These are phyloP conservation scores for Pseudoatta argentina DNA, from an alignment of 1,140 invertebrate genomes.

Conservation along the genomic window DNA sequence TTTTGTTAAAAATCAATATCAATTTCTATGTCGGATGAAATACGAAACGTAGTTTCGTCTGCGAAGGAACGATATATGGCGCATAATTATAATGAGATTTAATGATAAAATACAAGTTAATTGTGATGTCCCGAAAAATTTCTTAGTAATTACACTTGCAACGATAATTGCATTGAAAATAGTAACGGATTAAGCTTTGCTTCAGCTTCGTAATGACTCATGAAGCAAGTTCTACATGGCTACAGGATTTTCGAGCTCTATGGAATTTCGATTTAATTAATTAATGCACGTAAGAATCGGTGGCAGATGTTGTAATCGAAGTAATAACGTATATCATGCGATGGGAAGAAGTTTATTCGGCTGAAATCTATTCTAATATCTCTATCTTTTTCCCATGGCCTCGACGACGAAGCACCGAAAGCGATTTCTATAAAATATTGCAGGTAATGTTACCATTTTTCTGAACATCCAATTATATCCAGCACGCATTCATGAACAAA, in stretches of 20 bases:
- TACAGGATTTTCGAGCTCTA: conserved; percentile 2
- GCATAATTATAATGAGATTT: not conserved
- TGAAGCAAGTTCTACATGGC: not conserved
- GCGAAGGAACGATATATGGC: not conserved
- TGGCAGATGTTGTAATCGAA: conserved; percentile 34
- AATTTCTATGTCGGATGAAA: not conserved
- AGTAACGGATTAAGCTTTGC: conserved; percentile 9
- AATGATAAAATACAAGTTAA: not conserved
- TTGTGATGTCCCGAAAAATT: not conserved
- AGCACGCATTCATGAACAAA: conserved; percentile 29
- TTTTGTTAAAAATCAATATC: not conserved
- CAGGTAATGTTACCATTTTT: conserved; percentile 49
- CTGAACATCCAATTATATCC: conserved; percentile 54
- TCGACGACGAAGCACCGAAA: not conserved
- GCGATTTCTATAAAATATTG: conserved; percentile 49
- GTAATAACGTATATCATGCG: conserved; percentile 38
- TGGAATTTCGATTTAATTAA: conserved; percentile 42
- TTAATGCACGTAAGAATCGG: conserved; percentile 37
- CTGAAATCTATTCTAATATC: not conserved
- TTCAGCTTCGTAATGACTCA: not conserved
- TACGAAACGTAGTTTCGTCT: not conserved
- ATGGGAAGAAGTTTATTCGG: conserved; percentile 9
- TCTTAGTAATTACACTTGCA: conserved; percentile 22
- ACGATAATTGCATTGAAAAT: conserved; percentile 27
- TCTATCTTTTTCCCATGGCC: not conserved